phyloP scores from a whole-genome alignment of 2,113 vertebrate species.

The Nesospiza acunhae region DNA sequence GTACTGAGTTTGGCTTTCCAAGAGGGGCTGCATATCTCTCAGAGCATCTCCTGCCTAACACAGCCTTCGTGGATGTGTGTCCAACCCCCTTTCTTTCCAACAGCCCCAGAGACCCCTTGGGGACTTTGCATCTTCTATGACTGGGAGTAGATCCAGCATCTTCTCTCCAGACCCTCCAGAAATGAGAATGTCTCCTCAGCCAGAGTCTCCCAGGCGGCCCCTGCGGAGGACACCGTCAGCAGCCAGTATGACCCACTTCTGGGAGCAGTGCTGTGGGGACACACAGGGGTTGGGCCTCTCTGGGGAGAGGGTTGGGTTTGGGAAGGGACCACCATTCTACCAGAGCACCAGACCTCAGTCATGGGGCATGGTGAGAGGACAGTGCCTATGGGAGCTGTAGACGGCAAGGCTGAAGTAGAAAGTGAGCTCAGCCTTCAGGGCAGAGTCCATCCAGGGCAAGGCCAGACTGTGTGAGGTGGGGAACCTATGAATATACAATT shows the following conservation, averaged over 20 bases:
- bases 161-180: constrained; percentile 65
- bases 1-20: not conserved
- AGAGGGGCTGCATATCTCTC: not conserved
- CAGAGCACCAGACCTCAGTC: not conserved
- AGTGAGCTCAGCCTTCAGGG: not conserved
- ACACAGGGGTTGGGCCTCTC: not conserved
- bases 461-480: not conserved
- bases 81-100: constrained; percentile 42
- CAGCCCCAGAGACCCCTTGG: constrained; percentile 70
- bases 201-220: constrained; percentile 48
- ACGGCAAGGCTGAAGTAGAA: not conserved
- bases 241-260: constrained; percentile 51
- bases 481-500: not conserved
- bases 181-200: constrained; percentile 59
- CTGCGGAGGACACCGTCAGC: constrained; percentile 74
- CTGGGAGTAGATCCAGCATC: constrained; percentile 62
- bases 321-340: not conserved
- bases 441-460: not conserved
- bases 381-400: not conserved
- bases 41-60: not conserved
- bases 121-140: constrained; percentile 64
- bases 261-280: not conserved
- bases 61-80: not conserved
- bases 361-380: not conserved
- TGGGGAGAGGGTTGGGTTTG: not conserved